Conservation (phyloP, 2,113 vertebrate species). For the Puntigrus tetrazona region DNA sequence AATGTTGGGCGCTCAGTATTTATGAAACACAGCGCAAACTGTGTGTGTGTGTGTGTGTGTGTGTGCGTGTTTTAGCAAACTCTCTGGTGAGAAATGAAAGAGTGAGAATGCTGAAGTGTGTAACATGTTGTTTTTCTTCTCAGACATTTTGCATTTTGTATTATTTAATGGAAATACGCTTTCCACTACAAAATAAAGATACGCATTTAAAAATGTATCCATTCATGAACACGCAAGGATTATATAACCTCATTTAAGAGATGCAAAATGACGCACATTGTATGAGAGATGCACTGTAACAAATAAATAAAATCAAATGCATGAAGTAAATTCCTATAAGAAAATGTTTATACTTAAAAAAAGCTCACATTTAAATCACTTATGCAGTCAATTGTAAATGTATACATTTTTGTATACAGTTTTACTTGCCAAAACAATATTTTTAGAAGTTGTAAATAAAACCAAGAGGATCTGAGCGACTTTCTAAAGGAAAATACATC, state of each 20-base stretch:
- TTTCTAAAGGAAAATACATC: too few relatives aligned
- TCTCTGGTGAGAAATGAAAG: conserved; percentile 2
- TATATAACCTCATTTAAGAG: neutral
- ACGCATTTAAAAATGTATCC: neutral
- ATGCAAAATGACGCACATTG: neutral
- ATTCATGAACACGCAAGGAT: neutral
- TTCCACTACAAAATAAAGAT: neutral
- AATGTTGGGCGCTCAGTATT: conserved; percentile 76
- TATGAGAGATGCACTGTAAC: neutral
- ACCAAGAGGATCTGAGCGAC: too few relatives aligned
- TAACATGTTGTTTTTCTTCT: neutral
- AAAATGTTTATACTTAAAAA: too few relatives aligned
- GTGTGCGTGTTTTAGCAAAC: conserved; percentile 4
- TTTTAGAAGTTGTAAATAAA: too few relatives aligned
- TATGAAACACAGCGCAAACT: conserved; percentile 19
- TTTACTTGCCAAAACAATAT: too few relatives aligned
- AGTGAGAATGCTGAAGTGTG: conserved; percentile 22
- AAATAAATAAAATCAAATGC: too few relatives aligned
- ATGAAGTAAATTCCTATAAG: too few relatives aligned
- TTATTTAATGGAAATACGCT: conserved; percentile 13
- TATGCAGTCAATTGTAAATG: too few relatives aligned
- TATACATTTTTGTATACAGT: too few relatives aligned
- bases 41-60: conserved; percentile 61
- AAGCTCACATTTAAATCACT: too few relatives aligned
- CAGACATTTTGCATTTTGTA: neutral